These are phyloP conservation scores for Spheniscus mendiculus DNA, from an alignment of 2,113 vertebrate species.

Conservation along the genomic window DNA sequence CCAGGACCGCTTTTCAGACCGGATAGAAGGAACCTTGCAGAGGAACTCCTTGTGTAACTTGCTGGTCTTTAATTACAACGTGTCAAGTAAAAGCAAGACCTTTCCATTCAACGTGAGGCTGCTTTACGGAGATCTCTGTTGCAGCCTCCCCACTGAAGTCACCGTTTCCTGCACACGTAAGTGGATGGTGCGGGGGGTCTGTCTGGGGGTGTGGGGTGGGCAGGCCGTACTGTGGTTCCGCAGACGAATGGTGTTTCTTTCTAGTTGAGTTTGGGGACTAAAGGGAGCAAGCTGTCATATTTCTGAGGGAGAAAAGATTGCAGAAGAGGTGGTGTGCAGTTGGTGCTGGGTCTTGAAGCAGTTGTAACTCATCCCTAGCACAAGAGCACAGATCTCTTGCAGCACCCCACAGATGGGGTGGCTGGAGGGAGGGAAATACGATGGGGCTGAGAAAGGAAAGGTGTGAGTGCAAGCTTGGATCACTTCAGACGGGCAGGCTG, in stretches of 20 bases:
- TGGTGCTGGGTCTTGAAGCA: neutral
- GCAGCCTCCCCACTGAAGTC: slow-evolving; percentile 64
- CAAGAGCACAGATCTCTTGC: neutral
- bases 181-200: fast-evolving
- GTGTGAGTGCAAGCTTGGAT: neutral
- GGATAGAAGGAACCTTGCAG: slow-evolving; percentile 52
- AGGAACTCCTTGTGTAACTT: slow-evolving; percentile 69
- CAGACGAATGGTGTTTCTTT: neutral
- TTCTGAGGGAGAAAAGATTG: neutral
- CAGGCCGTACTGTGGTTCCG: fast-evolving
- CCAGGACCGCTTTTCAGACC: slow-evolving; percentile 40
- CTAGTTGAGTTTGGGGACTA: neutral
- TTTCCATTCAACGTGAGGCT: slow-evolving; percentile 37
- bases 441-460: neutral
- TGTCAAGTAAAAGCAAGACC: neutral
- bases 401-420: neutral
- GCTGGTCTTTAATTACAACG: slow-evolving; percentile 66
- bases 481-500: fast-evolving
- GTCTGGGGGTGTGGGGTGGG: neutral
- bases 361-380: neutral
- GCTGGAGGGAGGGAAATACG: neutral
- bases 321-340: neutral
- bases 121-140: slow-evolving; percentile 42
- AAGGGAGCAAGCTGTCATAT: neutral
- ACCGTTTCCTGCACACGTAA: slow-evolving; percentile 42